A percentile compares a stretch with the other conserved stretches of the same genome.
Conservation (phyloP, 2,113 vertebrate genomes). For the Proterorhinus semilunaris region DNA sequence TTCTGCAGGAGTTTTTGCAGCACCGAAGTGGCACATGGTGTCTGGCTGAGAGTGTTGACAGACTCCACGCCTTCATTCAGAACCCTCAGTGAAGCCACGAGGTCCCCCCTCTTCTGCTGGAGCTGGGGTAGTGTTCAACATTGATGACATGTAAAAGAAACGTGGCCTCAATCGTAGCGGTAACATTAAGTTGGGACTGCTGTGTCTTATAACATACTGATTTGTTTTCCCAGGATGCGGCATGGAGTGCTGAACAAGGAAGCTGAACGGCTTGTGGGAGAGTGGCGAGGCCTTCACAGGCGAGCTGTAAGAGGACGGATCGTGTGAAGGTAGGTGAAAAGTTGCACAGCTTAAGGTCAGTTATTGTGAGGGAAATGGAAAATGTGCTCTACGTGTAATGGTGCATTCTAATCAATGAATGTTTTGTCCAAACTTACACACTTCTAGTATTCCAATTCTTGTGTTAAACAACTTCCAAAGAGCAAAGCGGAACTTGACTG, state of each 20-base stretch:
- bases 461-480: no score
- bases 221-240: slow-evolving; percentile 66
- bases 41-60: slow-evolving; percentile 29
- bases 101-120: slow-evolving; percentile 63
- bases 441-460: no score
- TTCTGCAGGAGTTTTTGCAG: slow-evolving; percentile 65
- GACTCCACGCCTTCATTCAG: slow-evolving; percentile 54
- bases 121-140: slow-evolving; percentile 43
- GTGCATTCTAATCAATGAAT: no score
- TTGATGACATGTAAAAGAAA: neutral
- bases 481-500: no score
- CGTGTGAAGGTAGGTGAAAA: slow-evolving; percentile 6
- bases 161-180: neutral
- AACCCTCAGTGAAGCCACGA: slow-evolving; percentile 59
- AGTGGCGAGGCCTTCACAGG: slow-evolving; percentile 40
- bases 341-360: neutral
- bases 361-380: neutral
- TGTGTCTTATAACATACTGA: slow-evolving; percentile 53
- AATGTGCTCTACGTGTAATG: neutral
- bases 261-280: slow-evolving; percentile 55
- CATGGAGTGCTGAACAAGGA: slow-evolving; percentile 60
- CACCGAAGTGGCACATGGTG: slow-evolving; percentile 46
- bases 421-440: no score
- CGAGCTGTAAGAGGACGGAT: slow-evolving; percentile 45
- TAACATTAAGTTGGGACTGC: slow-evolving; percentile 11